These are phyloP conservation scores for Caenorhabditis imperialis DNA, from an alignment of 2,888 invertebrate species.

Conservation along the genomic window DNA sequence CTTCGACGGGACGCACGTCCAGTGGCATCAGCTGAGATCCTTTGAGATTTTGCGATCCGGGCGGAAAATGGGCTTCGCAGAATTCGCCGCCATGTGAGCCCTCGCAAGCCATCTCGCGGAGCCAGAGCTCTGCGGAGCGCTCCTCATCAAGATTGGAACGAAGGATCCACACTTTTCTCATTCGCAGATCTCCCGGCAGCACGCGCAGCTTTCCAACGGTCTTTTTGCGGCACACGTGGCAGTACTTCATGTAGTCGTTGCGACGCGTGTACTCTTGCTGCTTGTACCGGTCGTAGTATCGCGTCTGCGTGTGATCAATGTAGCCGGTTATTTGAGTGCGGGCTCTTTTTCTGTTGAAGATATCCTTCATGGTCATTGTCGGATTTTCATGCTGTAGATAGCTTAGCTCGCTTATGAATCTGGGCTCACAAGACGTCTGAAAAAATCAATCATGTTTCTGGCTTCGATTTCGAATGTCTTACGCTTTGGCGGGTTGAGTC, in stretches of 20 bases:
- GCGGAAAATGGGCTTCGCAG: conserved; percentile 57
- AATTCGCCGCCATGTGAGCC: conserved; percentile 62
- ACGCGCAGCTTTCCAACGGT: conserved; percentile 57
- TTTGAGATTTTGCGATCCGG: conserved; percentile 51
- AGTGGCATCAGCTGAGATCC: conserved; percentile 45
- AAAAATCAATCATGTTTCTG: not conserved
- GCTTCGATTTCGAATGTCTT: not conserved
- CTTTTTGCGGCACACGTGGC: conserved; percentile 62
- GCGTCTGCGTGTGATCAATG: conserved; percentile 30
- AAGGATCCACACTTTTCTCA: conserved; percentile 61
- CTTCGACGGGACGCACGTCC: conserved; percentile 41
- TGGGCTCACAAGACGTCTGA: conserved; percentile 5
- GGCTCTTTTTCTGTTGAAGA: conserved; percentile 18
- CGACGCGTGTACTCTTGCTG: conserved; percentile 55
- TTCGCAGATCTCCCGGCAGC: conserved; percentile 60
- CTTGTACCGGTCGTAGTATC: conserved; percentile 55
- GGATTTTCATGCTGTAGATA: conserved; percentile 13
- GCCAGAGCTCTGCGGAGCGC: conserved; percentile 61
- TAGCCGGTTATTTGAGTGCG: conserved; percentile 7
- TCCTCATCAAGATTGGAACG: conserved; percentile 61
- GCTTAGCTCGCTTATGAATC: conserved; percentile 10
- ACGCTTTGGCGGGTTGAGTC: conserved; percentile 13
- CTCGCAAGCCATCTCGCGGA: conserved; percentile 55
- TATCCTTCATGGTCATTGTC: conserved; percentile 31
- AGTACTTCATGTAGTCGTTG: conserved; percentile 62